phyloP scores from a whole-genome alignment of 2,888 invertebrate genomes.

The Osedax frankpressi region DNA sequence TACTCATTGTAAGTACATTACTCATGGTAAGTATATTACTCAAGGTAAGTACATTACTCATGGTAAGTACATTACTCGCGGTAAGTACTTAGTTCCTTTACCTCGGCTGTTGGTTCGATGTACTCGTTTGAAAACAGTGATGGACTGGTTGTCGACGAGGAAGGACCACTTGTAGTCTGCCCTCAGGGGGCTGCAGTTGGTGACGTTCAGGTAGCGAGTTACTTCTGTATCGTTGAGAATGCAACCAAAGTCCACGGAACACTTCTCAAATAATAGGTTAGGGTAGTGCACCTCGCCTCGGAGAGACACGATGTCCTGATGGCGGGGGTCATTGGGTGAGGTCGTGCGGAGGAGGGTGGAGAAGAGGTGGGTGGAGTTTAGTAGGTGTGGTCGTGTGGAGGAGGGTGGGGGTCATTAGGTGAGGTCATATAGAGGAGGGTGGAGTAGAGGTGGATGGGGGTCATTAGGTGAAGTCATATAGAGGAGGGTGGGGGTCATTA shows the following conservation, averaged over 20 bases:
- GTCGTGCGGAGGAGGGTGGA: background rate
- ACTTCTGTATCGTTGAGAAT: slow-evolving; percentile 49
- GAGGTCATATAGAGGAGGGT: background rate
- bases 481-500: no score
- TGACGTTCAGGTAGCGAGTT: slow-evolving; percentile 48
- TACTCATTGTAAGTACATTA: no score
- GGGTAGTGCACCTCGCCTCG: slow-evolving; percentile 59
- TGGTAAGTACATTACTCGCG: no score
- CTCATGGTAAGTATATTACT: no score
- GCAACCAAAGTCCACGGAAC: slow-evolving; percentile 55
- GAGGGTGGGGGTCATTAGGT: background rate
- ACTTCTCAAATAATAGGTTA: slow-evolving; percentile 53
- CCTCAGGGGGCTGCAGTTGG: slow-evolving; percentile 51
- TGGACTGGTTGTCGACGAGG: slow-evolving; percentile 38
- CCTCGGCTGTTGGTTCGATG: no score
- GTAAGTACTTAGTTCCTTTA: no score
- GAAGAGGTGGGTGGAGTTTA: no score
- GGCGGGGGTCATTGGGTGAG: slow-evolving; percentile 13
- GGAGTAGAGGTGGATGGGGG: no score
- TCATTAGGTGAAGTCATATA: no score
- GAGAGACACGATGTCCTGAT: slow-evolving; percentile 55
- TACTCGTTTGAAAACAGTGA: slow-evolving; percentile 27
- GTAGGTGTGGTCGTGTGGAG: background rate
- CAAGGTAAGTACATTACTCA: no score
- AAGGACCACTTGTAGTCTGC: slow-evolving; percentile 48